Conservation (phyloP, 1,140 invertebrate genomes). For the Meloidogyne chitwoodi region DNA sequence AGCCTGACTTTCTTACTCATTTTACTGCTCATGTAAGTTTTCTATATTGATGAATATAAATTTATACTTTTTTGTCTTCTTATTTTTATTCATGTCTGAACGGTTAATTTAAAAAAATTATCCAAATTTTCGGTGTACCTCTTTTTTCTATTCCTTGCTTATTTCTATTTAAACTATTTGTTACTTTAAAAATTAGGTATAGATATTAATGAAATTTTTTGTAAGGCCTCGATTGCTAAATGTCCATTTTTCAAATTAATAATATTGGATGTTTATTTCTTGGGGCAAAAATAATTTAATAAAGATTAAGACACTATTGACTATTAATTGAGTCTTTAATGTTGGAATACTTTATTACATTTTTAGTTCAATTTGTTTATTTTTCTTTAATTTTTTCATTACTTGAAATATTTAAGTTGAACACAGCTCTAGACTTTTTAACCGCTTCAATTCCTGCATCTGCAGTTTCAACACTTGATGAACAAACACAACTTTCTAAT, state of each 20-base stretch:
- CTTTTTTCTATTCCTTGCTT: too few relatives aligned
- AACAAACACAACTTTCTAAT: not conserved
- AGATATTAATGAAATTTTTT: not conserved
- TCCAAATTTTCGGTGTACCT: too few relatives aligned
- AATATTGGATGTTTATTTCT: not conserved
- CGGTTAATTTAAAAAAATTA: too few relatives aligned
- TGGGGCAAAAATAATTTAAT: not conserved
- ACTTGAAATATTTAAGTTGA: not conserved
- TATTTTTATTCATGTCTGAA: too few relatives aligned
- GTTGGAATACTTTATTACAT: not conserved
- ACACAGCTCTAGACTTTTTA: constrained; percentile 10
- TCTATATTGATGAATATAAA: too few relatives aligned
- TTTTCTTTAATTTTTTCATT: not conserved
- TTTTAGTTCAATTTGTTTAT: not conserved
- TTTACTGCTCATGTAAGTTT: constrained; percentile 16
- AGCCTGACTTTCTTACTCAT: constrained; percentile 21
- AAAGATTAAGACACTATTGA: not conserved
- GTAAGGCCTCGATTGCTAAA: not conserved
- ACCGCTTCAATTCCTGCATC: not conserved
- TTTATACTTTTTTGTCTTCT: too few relatives aligned
- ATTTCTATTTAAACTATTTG: too few relatives aligned
- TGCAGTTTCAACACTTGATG: not conserved
- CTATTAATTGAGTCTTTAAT: not conserved
- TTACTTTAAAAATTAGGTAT: too few relatives aligned
- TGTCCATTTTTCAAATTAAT: not conserved